Conservation (phyloP, 1,140 invertebrate genomes). For the Brachionus angularis region DNA sequence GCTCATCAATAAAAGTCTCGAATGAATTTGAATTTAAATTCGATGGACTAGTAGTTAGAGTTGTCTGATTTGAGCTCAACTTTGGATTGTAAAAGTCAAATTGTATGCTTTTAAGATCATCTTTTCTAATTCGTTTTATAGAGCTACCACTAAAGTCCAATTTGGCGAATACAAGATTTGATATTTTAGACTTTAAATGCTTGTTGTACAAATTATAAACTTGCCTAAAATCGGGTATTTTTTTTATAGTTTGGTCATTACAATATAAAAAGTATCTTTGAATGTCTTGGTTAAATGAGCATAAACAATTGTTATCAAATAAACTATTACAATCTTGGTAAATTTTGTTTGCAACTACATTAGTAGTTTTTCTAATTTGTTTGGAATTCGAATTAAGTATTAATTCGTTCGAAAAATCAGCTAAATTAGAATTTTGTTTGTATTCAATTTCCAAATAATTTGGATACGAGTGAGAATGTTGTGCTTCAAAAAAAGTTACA, state of each 20-base stretch:
- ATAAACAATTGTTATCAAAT: slow-evolving; percentile 17
- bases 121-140: slow-evolving; percentile 2
- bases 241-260: slow-evolving; percentile 24
- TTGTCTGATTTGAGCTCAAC: neutral
- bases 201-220: slow-evolving; percentile 3
- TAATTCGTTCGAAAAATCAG: too few species aligned
- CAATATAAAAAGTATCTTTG: slow-evolving; percentile 16
- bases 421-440: too few species aligned
- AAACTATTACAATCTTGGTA: slow-evolving; percentile 14
- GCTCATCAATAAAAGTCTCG: neutral
- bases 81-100: slow-evolving; percentile 22
- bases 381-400: too few species aligned
- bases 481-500: too few species aligned
- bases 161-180: slow-evolving; percentile 13
- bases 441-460: too few species aligned
- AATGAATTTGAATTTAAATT: slow-evolving; percentile 7
- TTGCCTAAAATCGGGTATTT: slow-evolving; percentile 28
- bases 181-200: neutral
- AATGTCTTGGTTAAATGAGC: slow-evolving; percentile 22
- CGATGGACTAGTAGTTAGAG: too few species aligned
- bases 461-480: too few species aligned
- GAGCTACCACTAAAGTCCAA: slow-evolving; percentile 27
- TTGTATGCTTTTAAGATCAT: slow-evolving; percentile 1
- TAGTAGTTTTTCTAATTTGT: neutral
- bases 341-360: neutral